Evolutionary conservation across 35 echinoderm and acorn worm genomes (phyloP), one percentile per base, ranked within the genome.

Genomic region (Heliocidaris tuberculata): DNA sequence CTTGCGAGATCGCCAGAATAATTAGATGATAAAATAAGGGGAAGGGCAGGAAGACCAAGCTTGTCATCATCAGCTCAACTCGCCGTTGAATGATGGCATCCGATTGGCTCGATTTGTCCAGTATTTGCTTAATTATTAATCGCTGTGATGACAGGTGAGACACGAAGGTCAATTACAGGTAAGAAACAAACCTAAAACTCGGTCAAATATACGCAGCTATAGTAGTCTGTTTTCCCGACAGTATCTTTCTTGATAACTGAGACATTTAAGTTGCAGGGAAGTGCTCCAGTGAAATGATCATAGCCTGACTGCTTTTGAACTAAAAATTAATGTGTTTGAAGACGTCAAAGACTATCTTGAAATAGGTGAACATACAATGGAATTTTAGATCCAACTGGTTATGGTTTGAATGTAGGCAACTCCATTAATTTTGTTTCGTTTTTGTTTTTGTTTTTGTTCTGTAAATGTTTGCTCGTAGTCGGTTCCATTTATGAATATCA

Each of bases 21-120:
- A 89, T 89, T 89, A 48, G 19, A 89, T 89, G 87, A 47, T 89
- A 32, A 7, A 31, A 4, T 1, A 3, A 19, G 87, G 87, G 87
- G 47, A 89, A 48, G 87, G 87, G 47, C 87, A 17, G 87, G 87
- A 32, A 47, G 87, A 89, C 47, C 2, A 31, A 4, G 31, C 19
- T 31, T 48, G 87, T 47, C 31, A 48, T 48, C 87, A 15, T 47
- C 9, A 16, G 87, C 31, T 48, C 32, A 2, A 19, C 12, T 89
- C 31, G 31, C 87, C 87, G 87, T 47, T 89, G 87, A 89, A 47
- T 32, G 87, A 89, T 48, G 87, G 87, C 87, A 12, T 89, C 87
- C 47, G 87, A 89, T 48, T 89, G 31, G 65, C 27, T 78, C 6
- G 87, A 31, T 48, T 32, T 47, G 87, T 89, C 87, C 87, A 89